phyloP scores from a whole-genome alignment of 2,113 vertebrate genomes.

The Zosterops lateralis region DNA sequence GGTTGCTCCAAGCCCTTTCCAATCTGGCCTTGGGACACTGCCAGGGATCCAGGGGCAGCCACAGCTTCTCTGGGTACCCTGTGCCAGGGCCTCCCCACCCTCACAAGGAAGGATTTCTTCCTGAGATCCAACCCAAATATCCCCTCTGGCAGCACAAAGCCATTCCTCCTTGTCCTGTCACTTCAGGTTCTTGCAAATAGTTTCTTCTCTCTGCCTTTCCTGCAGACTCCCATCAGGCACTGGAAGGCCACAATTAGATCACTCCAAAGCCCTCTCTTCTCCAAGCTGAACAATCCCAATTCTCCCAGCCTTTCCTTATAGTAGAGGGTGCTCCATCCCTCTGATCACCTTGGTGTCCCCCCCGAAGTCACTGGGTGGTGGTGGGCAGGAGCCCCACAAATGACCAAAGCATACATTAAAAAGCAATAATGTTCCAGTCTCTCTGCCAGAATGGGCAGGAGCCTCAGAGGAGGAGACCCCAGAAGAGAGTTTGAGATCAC shows the following conservation, averaged over 20 bases:
- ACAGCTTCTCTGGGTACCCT: not conserved
- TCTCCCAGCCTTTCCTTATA: not conserved
- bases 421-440: not conserved
- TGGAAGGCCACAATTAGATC: not conserved
- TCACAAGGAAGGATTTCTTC: not conserved
- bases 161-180: not conserved
- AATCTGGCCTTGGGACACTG: fast-evolving
- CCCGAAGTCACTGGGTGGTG: not conserved
- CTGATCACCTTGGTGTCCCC: not conserved
- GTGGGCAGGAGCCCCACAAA: fast-evolving
- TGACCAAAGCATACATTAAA: not conserved
- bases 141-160: not conserved
- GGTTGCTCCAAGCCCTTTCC: fast-evolving
- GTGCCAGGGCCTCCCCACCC: not conserved
- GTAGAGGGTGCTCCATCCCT: not conserved
- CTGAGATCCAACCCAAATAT: too few relatives aligned
- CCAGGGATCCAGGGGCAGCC: not conserved
- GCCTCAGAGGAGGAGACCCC: not conserved
- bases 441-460: not conserved
- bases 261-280: not conserved
- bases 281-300: not conserved
- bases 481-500: not conserved
- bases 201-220: not conserved
- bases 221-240: not conserved
- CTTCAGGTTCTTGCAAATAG: not conserved